Conservation (phyloP, 2,113 vertebrate genomes). For the Shinisaurus crocodilurus region DNA sequence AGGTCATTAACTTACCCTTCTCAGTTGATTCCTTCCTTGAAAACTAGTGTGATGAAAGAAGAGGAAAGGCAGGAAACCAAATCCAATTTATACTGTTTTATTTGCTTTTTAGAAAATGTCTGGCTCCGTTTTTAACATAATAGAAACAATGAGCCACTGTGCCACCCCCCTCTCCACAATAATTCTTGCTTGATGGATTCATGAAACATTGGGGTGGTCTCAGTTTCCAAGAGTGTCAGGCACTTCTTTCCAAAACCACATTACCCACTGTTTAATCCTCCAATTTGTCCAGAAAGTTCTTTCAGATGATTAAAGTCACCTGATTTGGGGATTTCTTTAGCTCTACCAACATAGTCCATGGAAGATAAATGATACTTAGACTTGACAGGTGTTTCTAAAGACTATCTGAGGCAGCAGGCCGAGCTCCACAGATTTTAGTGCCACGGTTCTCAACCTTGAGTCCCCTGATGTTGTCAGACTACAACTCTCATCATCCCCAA, state of each 20-base stretch:
- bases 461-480: not conserved
- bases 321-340: not conserved
- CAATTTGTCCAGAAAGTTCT: not conserved
- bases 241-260: not conserved
- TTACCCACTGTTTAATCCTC: conserved; percentile 6
- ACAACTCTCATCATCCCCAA: not conserved
- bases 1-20: not conserved
- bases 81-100: not conserved
- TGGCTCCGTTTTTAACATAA: not conserved
- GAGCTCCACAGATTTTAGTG: too few relatives aligned
- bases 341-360: not conserved
- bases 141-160: not conserved
- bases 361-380: rapidly evolving
- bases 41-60: conserved; percentile 29
- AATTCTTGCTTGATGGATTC: not conserved
- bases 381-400: not conserved
- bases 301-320: not conserved
- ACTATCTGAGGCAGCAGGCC: not conserved
- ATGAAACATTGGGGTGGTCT: not conserved
- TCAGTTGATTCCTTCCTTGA: conserved; percentile 12
- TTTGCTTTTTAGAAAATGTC: not conserved
- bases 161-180: not conserved
- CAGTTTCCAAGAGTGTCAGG: conserved; percentile 5
- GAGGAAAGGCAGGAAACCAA: conserved; percentile 21
- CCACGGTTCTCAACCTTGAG: not conserved